These are phyloP conservation scores for Protula sp. DNA, from an alignment of 2,888 invertebrate species.

Conservation along the genomic window DNA sequence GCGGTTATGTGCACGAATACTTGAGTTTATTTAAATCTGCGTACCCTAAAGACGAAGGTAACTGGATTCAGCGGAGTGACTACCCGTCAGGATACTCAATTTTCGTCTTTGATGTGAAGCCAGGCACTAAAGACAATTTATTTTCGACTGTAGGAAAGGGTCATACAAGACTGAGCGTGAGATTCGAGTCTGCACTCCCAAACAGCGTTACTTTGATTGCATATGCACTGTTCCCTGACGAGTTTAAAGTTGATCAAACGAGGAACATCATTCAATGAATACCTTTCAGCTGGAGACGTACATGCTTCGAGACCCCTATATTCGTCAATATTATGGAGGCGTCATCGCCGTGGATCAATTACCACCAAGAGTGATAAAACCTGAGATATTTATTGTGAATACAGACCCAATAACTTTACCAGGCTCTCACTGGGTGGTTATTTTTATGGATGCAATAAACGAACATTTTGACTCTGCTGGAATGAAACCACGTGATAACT, in stretches of 20 bases:
- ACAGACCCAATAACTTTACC: background rate
- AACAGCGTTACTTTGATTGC: too few species aligned
- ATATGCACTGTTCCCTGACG: too few species aligned
- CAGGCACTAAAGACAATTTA: too few species aligned
- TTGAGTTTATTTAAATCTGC: background rate
- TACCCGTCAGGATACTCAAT: slow-evolving; percentile 1
- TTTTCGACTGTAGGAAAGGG: too few species aligned
- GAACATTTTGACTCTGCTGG: too few species aligned
- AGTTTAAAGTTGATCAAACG: background rate
- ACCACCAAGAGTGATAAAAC: background rate
- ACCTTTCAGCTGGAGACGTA: background rate
- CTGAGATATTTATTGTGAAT: background rate
- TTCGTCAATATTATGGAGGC: background rate
- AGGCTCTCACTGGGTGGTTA: background rate
- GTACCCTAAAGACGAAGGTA: background rate
- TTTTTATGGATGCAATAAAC: too few species aligned
- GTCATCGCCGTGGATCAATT: background rate
- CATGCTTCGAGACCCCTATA: background rate
- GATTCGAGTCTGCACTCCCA: too few species aligned
- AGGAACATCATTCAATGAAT: background rate
- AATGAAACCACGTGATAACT: too few species aligned
- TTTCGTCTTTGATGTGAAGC: too few species aligned
- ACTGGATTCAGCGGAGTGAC: background rate
- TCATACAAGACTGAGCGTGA: too few species aligned
- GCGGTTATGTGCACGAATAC: background rate